Conservation (phyloP, 2,888 invertebrate species). For the Mechanitis mazaeus region DNA sequence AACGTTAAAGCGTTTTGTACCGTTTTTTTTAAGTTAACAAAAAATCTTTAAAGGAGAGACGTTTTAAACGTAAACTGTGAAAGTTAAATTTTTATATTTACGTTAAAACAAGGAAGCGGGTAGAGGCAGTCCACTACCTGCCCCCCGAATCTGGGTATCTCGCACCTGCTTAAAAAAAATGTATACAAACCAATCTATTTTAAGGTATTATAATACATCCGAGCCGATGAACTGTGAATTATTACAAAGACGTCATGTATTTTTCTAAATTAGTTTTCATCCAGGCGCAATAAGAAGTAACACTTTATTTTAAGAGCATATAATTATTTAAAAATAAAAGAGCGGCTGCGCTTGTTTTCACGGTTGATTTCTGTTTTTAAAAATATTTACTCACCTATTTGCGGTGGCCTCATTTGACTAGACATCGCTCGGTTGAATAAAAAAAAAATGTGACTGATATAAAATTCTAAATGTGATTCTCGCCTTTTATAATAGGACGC, state of each 20-base stretch:
- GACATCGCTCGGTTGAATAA: conserved; percentile 55
- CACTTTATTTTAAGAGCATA: conserved; percentile 8
- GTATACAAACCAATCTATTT: conserved; percentile 43
- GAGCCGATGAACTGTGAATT: conserved; percentile 50
- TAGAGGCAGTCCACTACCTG: conserved; percentile 32
- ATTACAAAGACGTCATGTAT: conserved; percentile 45
- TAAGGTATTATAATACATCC: conserved; percentile 45
- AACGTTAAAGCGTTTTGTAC: conserved; percentile 26
- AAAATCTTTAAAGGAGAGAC: conserved; percentile 9
- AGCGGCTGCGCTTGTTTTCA: conserved; percentile 4
- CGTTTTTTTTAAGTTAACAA: conserved; percentile 18
- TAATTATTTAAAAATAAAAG: conserved; percentile 1
- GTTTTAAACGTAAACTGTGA: conserved; percentile 1
- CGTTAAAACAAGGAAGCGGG: conserved; percentile 65
- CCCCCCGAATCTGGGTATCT: conserved; percentile 32
- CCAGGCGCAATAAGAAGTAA: not conserved
- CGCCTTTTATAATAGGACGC: conserved; percentile 43
- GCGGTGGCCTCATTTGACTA: conserved; percentile 60
- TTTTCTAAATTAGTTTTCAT: conserved; percentile 23
- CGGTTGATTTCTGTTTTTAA: conserved; percentile 7
- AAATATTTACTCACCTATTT: conserved; percentile 40
- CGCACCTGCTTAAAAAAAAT: conserved; percentile 69
- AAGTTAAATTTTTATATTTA: conserved; percentile 18
- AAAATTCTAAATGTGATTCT: conserved; percentile 71
- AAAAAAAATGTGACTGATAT: conserved; percentile 61